phyloP scores from a whole-genome alignment of 2,797 vertebrate species.

The Microctenopoma steveboyesi region DNA sequence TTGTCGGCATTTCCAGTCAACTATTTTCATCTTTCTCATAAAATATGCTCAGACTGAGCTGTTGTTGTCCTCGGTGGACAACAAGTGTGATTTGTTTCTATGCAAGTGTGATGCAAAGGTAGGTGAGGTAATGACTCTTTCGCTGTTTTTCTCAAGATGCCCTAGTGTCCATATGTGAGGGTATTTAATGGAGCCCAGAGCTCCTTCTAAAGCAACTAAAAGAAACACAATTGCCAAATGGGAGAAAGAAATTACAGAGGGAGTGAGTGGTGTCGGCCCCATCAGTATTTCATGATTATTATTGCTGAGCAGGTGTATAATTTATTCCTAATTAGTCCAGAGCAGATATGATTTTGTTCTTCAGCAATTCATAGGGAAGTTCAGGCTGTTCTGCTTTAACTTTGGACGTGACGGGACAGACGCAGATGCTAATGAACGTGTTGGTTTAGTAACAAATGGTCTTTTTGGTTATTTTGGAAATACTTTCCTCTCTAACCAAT shows the following conservation, averaged over 20 bases:
- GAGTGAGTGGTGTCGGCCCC: constrained; percentile 13
- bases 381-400: too few relatives aligned
- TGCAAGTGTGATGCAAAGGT: constrained; percentile 28
- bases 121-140: constrained; percentile 47
- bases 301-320: constrained; percentile 35
- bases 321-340: background rate
- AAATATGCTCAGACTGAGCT: constrained; percentile 63
- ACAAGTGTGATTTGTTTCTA: too few relatives aligned
- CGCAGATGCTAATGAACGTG: too few relatives aligned
- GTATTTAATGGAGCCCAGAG: constrained; percentile 57
- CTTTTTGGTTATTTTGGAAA: too few relatives aligned
- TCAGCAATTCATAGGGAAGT: too few relatives aligned
- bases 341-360: too few relatives aligned
- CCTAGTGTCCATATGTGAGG: constrained; percentile 54
- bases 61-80: constrained; percentile 62
- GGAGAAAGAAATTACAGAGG: constrained; percentile 22
- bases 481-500: too few relatives aligned
- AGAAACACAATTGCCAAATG: constrained; percentile 46
- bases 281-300: constrained; percentile 44
- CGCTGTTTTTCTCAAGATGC: constrained; percentile 55
- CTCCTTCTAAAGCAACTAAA: constrained; percentile 40
- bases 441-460: too few relatives aligned
- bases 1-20: constrained; percentile 55
- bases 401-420: too few relatives aligned
- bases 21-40: constrained; percentile 63